Evolutionary conservation across 2,113 vertebrate genomes (phyloP), one percentile per base, ranked within the genome.

Genomic region (Chaetops frenatus): DNA sequence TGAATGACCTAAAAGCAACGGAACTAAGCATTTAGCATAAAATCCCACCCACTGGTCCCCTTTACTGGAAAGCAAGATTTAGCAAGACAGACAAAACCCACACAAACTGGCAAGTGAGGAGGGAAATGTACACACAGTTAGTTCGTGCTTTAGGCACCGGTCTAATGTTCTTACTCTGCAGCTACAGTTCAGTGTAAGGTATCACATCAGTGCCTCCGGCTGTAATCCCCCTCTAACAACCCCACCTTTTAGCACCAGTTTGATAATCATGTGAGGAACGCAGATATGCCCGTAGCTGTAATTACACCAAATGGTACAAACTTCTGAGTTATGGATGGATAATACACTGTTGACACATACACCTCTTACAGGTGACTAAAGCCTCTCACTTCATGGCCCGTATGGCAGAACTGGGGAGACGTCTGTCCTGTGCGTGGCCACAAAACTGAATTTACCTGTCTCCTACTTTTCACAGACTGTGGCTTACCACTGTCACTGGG

Each of bases 1-100:
- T 92, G 71, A 89, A 95, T 94, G 81, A 40, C 60, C 56, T 87
- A 88, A 91, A 93, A 92, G n/a, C 47, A 71, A 66, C 0, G 5
- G 85, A 94, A 95, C 70, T 29, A 82, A 77, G 81, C 40, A 51
- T 81, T 96, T 80, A 90, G 48, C 3, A 12, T 21, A 87, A 88
- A 91, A 92, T 87, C 66, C 78, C 92, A 82, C 65, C 73, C 81
- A 81, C 66, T 22, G 20, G 45, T 81, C 40, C 36, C 33, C 14
- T 79, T 74, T 48, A 81, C 81, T 60, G 69, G 35, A 86, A 77
- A 91, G 61, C 23, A 47, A 33, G 54, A 88, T 73, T 86, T 74
- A 88, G 83, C 71, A 70, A 5, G 38, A 71, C 27, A 45, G 66
- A 81, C 21, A 70, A 36, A 83, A 33, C 15, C n/a, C 67, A 61